phyloP scores from a whole-genome alignment of 2,888 invertebrate genomes.

The Myopa tessellatipennis region DNA sequence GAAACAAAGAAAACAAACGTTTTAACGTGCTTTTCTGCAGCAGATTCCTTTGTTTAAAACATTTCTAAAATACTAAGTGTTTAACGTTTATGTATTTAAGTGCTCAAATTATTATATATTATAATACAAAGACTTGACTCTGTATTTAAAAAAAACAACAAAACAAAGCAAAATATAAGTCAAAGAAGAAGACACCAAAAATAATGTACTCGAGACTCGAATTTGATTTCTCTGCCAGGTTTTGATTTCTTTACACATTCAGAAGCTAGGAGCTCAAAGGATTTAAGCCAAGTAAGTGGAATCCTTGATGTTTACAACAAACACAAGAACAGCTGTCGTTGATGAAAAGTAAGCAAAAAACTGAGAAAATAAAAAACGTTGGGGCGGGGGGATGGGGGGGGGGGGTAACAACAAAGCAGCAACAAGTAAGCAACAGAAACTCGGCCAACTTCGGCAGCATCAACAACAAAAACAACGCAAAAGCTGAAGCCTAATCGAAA shows the following conservation, averaged over 20 bases:
- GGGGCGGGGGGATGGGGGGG: no score
- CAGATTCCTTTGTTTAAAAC: no score
- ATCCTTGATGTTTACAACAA: conserved; percentile 20
- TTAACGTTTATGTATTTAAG: no score
- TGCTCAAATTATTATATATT: no score
- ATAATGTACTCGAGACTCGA: background rate
- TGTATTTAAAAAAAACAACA: background rate
- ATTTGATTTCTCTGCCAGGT: background rate
- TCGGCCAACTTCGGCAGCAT: background rate
- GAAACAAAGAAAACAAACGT: no score
- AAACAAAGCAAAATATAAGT: background rate
- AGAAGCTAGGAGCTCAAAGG: conserved; percentile 1
- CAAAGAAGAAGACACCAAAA: background rate
- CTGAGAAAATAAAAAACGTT: background rate
- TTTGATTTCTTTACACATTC: conserved; percentile 8
- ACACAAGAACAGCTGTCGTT: conserved; percentile 20
- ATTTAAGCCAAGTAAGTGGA: conserved; percentile 30
- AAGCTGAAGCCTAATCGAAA: background rate
- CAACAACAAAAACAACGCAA: background rate
- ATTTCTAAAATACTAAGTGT: no score
- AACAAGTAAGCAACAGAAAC: background rate
- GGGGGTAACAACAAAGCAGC: background rate
- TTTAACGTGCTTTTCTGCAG: no score
- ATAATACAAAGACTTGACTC: no score
- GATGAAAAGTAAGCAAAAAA: background rate